Base-by-base conservation (phyloP, 1,140 invertebrate genomes). In the Drosophila arizonae region DNA sequence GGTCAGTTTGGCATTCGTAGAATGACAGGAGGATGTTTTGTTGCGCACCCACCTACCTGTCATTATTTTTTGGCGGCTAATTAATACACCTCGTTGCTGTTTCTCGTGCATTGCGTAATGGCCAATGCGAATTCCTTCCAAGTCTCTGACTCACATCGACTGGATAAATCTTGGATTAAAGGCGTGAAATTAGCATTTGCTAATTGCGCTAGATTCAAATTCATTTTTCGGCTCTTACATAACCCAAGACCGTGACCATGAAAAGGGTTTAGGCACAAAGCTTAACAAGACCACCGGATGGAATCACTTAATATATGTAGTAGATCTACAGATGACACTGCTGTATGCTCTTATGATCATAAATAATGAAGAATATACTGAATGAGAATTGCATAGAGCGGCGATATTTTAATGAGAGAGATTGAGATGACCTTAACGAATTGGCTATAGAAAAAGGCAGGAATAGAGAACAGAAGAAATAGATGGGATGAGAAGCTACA, bases 1-100 rank as follows among this genome's bases (percentile, higher is more conserved):
- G 84, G 84, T 88, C 84, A 87, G 84, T 84, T 87, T 88, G 69
- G 56, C 80, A 80, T 87, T 87, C 84, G 73, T 24, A 63, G 84
- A 88, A 87, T 79, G 73, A 65, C 66, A 70, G 76, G 41, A 67
- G 76, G 72, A 87, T 72, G 79, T 73, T 85, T 68, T 77, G 30
- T 46, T 28, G 58, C 55, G 63, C 65, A 74, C 36, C 36, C 36
- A 39, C 36, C 65, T 67, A 72, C 66, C 65, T 68, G 64, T 70
- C 79, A 80, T 77, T 70, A 79, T 56, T 43, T 51, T 30, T 63
- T 61, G 39, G 46, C 33, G 43, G 63, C 70, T 81, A 86, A 85
- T 85, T 85, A 77, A 60, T 74, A 60, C 67, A 63, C 68, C 78
- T 39, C 4, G 36, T 11, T 39, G 43, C n/a, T 17, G 9, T 46